Conservation (phyloP, 1,140 invertebrate genomes). For the Drosophila leontia region DNA sequence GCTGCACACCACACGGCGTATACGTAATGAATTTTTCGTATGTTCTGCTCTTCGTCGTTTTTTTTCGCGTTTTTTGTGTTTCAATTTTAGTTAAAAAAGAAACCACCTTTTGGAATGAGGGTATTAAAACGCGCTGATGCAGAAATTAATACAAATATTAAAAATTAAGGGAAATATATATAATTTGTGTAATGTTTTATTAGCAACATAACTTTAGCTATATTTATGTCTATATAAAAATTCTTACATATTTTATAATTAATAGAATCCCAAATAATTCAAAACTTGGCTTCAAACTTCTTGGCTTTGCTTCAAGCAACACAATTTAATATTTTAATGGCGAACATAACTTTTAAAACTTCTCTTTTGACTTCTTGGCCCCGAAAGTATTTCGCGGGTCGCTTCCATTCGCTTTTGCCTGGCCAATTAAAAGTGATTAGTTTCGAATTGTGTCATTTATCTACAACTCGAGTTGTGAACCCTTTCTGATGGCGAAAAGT, state of each 20-base stretch:
- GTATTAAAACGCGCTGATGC: background rate
- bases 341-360: slow-evolving; percentile 44
- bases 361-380: background rate
- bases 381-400: slow-evolving; percentile 39
- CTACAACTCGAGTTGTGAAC: slow-evolving; percentile 44
- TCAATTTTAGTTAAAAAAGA: background rate
- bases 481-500: slow-evolving; percentile 29
- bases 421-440: slow-evolving; percentile 79
- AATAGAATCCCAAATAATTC: slow-evolving; percentile 1
- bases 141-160: background rate
- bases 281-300: slow-evolving; percentile 19
- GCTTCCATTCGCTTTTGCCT: slow-evolving; percentile 61
- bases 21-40: slow-evolving; percentile 60
- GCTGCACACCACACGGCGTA: slow-evolving; percentile 45
- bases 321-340: slow-evolving; percentile 66
- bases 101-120: background rate
- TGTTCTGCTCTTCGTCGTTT: slow-evolving; percentile 33
- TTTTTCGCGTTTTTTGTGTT: slow-evolving; percentile 27
- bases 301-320: slow-evolving; percentile 28
- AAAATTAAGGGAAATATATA: background rate
- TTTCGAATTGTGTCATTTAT: slow-evolving; percentile 74
- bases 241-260: background rate
- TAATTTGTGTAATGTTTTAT: background rate
- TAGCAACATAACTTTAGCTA: too few species aligned
- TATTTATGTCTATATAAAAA: too few species aligned